Percentiles rank a stretch among this genome's conserved stretches.
These are phyloP conservation scores for Pegea sp. DNA, from an alignment of 23 tunicate species.

Conservation along the genomic window DNA sequence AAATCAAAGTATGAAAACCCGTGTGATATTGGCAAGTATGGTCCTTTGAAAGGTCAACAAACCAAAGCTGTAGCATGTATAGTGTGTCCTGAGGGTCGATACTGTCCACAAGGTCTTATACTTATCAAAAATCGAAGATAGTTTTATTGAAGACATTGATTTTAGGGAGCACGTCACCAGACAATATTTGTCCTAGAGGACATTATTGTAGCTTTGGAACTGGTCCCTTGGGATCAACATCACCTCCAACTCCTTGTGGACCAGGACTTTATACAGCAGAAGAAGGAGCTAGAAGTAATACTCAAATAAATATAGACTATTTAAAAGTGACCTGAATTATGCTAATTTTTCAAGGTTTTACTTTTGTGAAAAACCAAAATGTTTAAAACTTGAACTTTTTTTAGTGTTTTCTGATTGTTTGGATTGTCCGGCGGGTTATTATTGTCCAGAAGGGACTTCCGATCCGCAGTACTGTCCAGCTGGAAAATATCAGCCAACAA, in stretches of 20 bases:
- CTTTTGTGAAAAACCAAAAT: neutral
- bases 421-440: constrained; percentile 73
- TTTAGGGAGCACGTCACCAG: constrained; percentile 44
- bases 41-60: constrained; percentile 24
- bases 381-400: neutral
- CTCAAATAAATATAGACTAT: neutral
- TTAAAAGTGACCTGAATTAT: neutral
- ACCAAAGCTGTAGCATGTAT: constrained; percentile 15
- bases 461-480: constrained; percentile 27
- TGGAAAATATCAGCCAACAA: constrained; percentile 52
- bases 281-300: constrained; percentile 68
- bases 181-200: constrained; percentile 56
- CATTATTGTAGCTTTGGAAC: constrained; percentile 33
- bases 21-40: constrained; percentile 59
- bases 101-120: constrained; percentile 35
- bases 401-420: too few species aligned
- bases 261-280: constrained; percentile 74
- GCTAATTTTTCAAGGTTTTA: neutral
- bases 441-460: constrained; percentile 32
- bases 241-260: constrained; percentile 22
- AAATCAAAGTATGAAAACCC: constrained; percentile 11
- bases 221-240: neutral
- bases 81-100: constrained; percentile 60
- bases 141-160: neutral
- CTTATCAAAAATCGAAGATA: neutral